A percentile compares a stretch with the other conserved stretches of the same genome.
These are phyloP conservation scores for Cephalopholis sonnerati DNA, from an alignment of 2,113 vertebrate species.

Conservation along the genomic window DNA sequence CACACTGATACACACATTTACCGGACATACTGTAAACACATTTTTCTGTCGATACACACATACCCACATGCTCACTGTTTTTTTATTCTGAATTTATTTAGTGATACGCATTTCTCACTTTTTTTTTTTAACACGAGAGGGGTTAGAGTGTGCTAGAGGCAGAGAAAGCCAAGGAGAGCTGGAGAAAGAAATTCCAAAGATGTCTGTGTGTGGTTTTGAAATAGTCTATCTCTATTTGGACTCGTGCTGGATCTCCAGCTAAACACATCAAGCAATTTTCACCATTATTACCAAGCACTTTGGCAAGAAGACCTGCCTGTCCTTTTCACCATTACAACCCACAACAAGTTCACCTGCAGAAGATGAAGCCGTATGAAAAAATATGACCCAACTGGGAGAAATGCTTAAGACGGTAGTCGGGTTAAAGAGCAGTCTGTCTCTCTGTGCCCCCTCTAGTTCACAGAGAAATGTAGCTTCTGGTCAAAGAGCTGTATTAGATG, in stretches of 20 bases:
- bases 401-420: constrained; percentile 7
- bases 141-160: constrained; percentile 38
- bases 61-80: neutral
- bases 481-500: constrained; percentile 46
- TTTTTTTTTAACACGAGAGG: constrained; percentile 19
- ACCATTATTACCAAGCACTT: constrained; percentile 40
- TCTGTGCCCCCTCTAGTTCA: neutral
- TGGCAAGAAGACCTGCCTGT: constrained; percentile 12
- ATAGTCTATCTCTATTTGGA: constrained; percentile 15
- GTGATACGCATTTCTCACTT: constrained; percentile 38
- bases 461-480: constrained; percentile 35
- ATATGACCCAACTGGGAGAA: constrained; percentile 16
- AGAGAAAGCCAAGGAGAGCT: constrained; percentile 25
- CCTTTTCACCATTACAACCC: neutral
- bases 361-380: constrained; percentile 16
- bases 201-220: constrained; percentile 16
- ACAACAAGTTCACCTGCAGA: constrained; percentile 37
- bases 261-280: constrained; percentile 46
- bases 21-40: constrained; percentile 53
- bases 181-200: constrained; percentile 35
- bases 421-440: constrained; percentile 34
- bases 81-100: constrained; percentile 47
- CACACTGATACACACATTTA: constrained; percentile 66
- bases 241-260: constrained; percentile 17
- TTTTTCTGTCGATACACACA: constrained; percentile 47